phyloP scores from a whole-genome alignment of 2,797 vertebrate species.

The Parauchenoglanis ngamensis region DNA sequence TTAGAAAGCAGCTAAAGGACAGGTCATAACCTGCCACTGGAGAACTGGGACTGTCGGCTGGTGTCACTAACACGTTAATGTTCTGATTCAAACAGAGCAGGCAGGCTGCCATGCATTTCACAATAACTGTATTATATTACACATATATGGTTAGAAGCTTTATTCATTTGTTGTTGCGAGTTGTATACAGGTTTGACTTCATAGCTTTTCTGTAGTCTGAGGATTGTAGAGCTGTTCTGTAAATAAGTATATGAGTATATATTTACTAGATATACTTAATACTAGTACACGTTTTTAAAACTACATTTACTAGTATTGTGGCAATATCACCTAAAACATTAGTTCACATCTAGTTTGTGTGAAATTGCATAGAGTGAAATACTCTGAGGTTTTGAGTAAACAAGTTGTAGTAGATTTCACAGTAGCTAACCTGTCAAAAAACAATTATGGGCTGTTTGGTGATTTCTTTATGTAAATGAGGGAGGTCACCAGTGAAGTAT shows the following conservation, averaged over 20 bases:
- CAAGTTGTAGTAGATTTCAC: neutral
- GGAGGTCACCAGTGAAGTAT: neutral
- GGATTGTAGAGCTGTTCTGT: neutral
- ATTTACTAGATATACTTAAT: neutral
- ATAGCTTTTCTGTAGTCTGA: neutral
- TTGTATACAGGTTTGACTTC: neutral
- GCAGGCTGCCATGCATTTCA: constrained; percentile 22
- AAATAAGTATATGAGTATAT: neutral
- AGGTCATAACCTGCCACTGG: constrained; percentile 47
- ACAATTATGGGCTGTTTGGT: constrained; percentile 1
- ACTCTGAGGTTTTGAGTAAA: neutral
- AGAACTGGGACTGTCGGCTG: constrained; percentile 18
- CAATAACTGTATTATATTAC: neutral
- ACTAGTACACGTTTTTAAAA: neutral
- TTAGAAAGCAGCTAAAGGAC: constrained; percentile 51
- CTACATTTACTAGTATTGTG: neutral
- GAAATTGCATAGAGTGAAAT: neutral
- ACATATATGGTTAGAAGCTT: neutral
- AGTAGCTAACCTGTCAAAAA: neutral
- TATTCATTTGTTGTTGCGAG: neutral
- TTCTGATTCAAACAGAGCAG: constrained; percentile 20
- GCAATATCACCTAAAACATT: neutral
- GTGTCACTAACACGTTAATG: neutral
- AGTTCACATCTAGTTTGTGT: neutral
- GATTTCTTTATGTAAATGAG: constrained; percentile 14